phyloP scores from a whole-genome alignment of 2,888 invertebrate genomes.

The Rutpela maculata region DNA sequence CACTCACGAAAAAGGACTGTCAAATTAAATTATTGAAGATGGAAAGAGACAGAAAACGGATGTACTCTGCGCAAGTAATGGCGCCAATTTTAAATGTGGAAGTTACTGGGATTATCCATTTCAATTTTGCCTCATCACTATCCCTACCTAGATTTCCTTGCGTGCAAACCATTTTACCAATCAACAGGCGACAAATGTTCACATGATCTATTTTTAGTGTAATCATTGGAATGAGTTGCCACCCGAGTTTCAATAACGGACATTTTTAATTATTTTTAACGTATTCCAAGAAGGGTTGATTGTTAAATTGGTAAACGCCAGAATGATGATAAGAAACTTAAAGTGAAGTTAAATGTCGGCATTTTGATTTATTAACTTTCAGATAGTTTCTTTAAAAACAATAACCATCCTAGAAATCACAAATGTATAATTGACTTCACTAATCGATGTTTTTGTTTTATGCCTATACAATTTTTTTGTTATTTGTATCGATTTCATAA shows the following conservation, averaged over 20 bases:
- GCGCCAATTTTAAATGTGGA: conserved; percentile 24
- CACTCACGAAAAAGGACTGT: conserved; percentile 33
- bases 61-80: conserved; percentile 17
- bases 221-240: background rate
- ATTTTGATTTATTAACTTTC: background rate
- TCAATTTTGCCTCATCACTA: background rate
- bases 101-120: background rate
- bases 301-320: too few relatives aligned
- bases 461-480: too few relatives aligned
- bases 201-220: background rate
- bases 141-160: background rate
- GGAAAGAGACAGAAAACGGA: conserved; percentile 48
- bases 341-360: too few relatives aligned
- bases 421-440: too few relatives aligned
- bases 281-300: too few relatives aligned
- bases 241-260: background rate
- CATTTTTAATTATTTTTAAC: too few relatives aligned
- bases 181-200: background rate
- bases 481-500: too few relatives aligned
- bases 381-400: background rate
- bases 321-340: too few relatives aligned
- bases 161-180: conserved; percentile 3
- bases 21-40: conserved; percentile 33
- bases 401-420: too few relatives aligned
- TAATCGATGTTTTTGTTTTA: too few relatives aligned